These are phyloP conservation scores for Morbakka virulenta DNA, from an alignment of 30 jellyfish, hydroid and myxozoan genomes.

Conservation along the genomic window DNA sequence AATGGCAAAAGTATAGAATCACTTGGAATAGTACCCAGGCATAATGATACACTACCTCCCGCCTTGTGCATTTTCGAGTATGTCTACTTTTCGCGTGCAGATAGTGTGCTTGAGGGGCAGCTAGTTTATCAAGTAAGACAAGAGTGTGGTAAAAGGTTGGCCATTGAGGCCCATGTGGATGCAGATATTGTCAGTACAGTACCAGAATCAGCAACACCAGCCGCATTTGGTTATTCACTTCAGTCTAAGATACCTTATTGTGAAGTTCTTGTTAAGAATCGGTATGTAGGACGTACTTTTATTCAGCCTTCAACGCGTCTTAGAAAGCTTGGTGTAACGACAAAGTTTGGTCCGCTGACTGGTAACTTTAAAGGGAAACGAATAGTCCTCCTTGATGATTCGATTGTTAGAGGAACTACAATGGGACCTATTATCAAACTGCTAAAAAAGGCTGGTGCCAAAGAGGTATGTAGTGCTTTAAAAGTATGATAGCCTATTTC, in stretches of 20 bases:
- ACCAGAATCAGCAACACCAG: constrained; percentile 93
- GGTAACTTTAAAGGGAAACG: constrained; percentile 73
- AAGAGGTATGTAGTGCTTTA: constrained; percentile 64
- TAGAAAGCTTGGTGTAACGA: constrained; percentile 79
- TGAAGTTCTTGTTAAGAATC: constrained; percentile 81
- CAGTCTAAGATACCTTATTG: constrained; percentile 80
- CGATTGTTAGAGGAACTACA: constrained; percentile 88
- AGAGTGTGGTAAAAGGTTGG: constrained; percentile 86
- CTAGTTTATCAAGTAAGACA: constrained; percentile 76
- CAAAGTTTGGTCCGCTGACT: constrained; percentile 80
- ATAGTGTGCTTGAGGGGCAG: constrained; percentile 76
- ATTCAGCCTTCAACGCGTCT: constrained; percentile 71
- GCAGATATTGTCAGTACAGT: constrained; percentile 94
- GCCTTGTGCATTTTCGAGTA: constrained; percentile 93
- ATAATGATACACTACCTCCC: constrained; percentile 21
- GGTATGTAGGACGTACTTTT: constrained; percentile 93
- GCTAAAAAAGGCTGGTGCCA: constrained; percentile 80
- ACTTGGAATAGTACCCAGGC: constrained; percentile 41
- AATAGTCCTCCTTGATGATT: constrained; percentile 75
- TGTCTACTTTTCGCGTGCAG: constrained; percentile 95
- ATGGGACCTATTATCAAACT: constrained; percentile 82
- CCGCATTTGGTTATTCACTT: constrained; percentile 88
- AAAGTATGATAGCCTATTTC: too few relatives aligned
- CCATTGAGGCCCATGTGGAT: constrained; percentile 79
- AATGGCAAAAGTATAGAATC: constrained; percentile 60